Evolutionary conservation across 2,888 invertebrate genomes (phyloP).

Genomic region (Oxycera nigricornis): DNA sequence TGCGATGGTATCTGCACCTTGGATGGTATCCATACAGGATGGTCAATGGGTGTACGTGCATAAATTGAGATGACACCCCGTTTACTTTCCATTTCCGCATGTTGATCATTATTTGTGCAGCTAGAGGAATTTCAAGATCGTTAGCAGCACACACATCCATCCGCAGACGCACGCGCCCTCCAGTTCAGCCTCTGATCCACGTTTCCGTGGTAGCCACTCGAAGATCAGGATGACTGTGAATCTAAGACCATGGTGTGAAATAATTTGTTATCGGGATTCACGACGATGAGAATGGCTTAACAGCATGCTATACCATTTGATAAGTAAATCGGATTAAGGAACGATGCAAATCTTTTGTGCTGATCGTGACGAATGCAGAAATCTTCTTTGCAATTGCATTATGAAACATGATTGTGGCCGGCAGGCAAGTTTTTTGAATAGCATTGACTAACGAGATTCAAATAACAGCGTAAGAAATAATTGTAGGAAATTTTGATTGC

Average conservation of each 20-base stretch:
- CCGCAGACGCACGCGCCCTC: background rate
- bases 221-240: background rate
- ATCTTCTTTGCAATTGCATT: constrained; percentile 10
- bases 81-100: constrained; percentile 40
- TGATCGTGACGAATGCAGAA: constrained; percentile 26
- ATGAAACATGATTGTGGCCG: constrained; percentile 3
- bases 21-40: background rate
- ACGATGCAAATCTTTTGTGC: constrained; percentile 24
- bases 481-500: background rate
- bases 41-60: background rate
- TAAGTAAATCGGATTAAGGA: constrained; percentile 9
- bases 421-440: background rate
- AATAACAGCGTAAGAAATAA: background rate
- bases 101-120: constrained; percentile 21
- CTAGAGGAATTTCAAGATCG: constrained; percentile 31
- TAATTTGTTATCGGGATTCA: constrained; percentile 12
- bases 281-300: background rate
- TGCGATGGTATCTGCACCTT: background rate
- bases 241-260: constrained; percentile 23
- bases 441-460: background rate
- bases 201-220: background rate
- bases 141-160: constrained; percentile 25
- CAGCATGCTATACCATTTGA: constrained; percentile 26
- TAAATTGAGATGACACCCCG: constrained; percentile 37
- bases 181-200: background rate